phyloP scores from a whole-genome alignment of 2,888 invertebrate genomes.

The Pteria penguin region DNA sequence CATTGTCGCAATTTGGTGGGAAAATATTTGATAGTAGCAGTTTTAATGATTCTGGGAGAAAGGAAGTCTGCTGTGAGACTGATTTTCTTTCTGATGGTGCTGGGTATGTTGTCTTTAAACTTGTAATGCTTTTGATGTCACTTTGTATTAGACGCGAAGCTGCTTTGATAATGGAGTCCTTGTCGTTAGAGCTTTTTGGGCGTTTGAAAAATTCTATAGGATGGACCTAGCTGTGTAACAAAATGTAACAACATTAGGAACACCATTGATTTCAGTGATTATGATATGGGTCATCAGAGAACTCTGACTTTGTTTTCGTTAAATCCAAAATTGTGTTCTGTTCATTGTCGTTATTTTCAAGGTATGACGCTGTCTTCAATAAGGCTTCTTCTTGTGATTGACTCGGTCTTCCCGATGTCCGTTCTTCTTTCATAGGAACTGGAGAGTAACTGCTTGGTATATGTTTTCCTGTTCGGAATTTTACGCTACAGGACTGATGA shows the following conservation, averaged over 20 bases:
- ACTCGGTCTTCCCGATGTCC: constrained; percentile 5
- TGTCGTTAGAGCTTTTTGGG: not conserved
- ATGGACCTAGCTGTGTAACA: constrained; percentile 47
- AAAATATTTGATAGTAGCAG: not conserved
- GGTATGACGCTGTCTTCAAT: not conserved
- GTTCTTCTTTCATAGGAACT: not conserved
- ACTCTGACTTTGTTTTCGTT: constrained; percentile 43
- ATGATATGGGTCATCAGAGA: constrained; percentile 36
- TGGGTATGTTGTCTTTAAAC: not conserved
- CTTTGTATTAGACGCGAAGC: not conserved
- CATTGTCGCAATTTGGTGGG: not conserved
- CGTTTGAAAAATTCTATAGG: not conserved
- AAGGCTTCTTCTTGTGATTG: not conserved
- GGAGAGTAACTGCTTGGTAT: not conserved
- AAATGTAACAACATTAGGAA: constrained; percentile 47
- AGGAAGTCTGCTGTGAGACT: not conserved
- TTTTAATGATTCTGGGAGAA: not conserved
- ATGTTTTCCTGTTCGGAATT: constrained; percentile 34
- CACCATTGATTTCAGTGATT: constrained; percentile 50
- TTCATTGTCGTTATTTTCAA: constrained; percentile 47
- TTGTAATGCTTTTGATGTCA: not conserved
- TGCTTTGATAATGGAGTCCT: not conserved
- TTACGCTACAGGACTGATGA: constrained; percentile 35
- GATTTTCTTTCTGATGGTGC: not conserved
- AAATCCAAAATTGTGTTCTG: constrained; percentile 46